Conservation (phyloP, 1,140 invertebrate species). For the Macrostomum lignano region DNA sequence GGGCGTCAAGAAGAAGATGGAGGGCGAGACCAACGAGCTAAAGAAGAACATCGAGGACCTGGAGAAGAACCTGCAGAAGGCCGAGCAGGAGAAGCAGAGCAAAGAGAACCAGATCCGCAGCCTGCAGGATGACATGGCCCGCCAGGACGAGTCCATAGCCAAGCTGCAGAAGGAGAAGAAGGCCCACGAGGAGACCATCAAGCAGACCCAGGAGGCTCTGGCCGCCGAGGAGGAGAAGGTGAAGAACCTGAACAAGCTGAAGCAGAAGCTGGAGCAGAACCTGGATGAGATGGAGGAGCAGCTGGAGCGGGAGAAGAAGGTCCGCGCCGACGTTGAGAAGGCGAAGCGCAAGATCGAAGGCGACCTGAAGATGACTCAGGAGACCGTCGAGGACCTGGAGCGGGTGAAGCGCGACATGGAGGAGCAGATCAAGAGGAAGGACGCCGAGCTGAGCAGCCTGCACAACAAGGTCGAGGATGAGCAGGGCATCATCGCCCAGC, state of each 20-base stretch:
- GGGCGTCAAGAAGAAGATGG: conserved; percentile 75
- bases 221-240: conserved; percentile 93
- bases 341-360: conserved; percentile 65
- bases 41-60: conserved; percentile 90
- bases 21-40: conserved; percentile 59
- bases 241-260: conserved; percentile 94
- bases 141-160: conserved; percentile 94
- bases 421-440: conserved; percentile 46
- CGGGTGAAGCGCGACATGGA: conserved; percentile 89
- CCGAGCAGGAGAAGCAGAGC: conserved; percentile 64
- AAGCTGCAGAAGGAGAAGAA: conserved; percentile 99
- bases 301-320: conserved; percentile 88
- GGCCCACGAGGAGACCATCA: conserved; percentile 63
- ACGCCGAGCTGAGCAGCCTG: conserved; percentile 73
- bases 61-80: conserved; percentile 54
- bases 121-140: conserved; percentile 68
- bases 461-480: conserved; percentile 89
- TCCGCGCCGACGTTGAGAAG: conserved; percentile 86
- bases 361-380: conserved; percentile 70
- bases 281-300: conserved; percentile 40
- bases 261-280: conserved; percentile 84
- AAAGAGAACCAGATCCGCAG: conserved; percentile 97
- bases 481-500: conserved; percentile 67
- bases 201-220: conserved; percentile 79
- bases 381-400: conserved; percentile 80